These are phyloP conservation scores for Siniperca knerii DNA, from an alignment of 2,113 vertebrate genomes.

Conservation along the genomic window DNA sequence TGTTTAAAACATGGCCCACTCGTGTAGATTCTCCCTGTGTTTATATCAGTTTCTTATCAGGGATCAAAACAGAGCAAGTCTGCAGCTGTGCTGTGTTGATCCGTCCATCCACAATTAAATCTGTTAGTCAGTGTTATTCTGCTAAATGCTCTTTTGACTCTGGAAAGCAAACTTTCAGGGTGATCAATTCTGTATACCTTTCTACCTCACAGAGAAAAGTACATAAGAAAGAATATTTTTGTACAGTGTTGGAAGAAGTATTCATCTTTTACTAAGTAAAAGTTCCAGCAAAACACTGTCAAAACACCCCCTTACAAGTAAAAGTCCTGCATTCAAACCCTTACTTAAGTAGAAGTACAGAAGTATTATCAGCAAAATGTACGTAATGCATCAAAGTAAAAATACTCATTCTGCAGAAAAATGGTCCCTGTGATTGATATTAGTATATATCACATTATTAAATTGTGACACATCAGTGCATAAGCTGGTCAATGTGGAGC, in stretches of 20 bases:
- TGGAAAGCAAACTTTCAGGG: not conserved
- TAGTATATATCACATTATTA: not conserved
- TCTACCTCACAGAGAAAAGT: not conserved
- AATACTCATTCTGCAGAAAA: not conserved
- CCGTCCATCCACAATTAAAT: not conserved
- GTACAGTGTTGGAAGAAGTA: too few relatives aligned
- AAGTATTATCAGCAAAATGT: not conserved
- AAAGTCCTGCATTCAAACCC: not conserved
- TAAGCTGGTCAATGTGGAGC: not conserved
- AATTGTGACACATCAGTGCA: not conserved
- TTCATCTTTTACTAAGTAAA: not conserved
- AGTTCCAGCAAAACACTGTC: not conserved
- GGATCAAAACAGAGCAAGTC: not conserved
- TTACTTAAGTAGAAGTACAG: not conserved
- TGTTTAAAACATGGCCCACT: conserved; percentile 63
- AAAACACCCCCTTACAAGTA: not conserved
- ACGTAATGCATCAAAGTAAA: not conserved
- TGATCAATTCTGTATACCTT: not conserved
- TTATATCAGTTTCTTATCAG: not conserved
- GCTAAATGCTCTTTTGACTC: not conserved
- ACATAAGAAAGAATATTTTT: not conserved
- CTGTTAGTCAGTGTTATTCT: not conserved
- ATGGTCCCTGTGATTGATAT: not conserved
- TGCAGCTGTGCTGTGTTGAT: not conserved
- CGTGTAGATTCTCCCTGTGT: conserved; percentile 47